These are phyloP conservation scores for Watsonalla cultraria DNA, from an alignment of 2,888 invertebrate species.

Conservation along the genomic window DNA sequence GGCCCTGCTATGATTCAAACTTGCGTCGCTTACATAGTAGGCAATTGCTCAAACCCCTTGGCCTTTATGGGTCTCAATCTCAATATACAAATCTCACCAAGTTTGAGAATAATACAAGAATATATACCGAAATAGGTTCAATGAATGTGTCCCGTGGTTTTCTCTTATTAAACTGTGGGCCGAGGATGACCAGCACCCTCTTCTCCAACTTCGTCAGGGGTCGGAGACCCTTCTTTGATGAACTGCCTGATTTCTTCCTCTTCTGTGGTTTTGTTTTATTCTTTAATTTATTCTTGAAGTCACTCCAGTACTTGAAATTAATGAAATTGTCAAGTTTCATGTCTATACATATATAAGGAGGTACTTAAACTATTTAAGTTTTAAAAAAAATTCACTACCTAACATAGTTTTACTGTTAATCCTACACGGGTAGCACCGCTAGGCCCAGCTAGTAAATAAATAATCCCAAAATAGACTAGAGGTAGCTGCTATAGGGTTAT, in stretches of 20 bases:
- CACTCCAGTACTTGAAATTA: slow-evolving; percentile 59
- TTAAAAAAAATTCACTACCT: too few relatives aligned
- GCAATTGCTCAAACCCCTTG: too few relatives aligned
- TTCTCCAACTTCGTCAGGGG: slow-evolving; percentile 52
- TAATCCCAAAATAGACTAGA: too few relatives aligned
- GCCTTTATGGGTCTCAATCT: too few relatives aligned
- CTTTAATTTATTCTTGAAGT: slow-evolving; percentile 59
- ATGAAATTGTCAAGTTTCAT: background rate
- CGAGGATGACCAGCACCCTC: slow-evolving; percentile 45
- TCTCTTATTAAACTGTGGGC: slow-evolving; percentile 47
- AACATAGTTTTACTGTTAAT: too few relatives aligned
- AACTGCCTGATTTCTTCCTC: slow-evolving; percentile 27
- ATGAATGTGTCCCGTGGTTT: slow-evolving; percentile 20
- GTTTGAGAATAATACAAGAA: background rate
- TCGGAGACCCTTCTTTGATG: slow-evolving; percentile 30
- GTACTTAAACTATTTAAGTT: too few relatives aligned
- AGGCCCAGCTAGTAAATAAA: too few relatives aligned
- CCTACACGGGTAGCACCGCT: too few relatives aligned
- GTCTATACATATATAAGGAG: too few relatives aligned
- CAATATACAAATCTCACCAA: too few relatives aligned
- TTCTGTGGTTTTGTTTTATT: slow-evolving; percentile 43
- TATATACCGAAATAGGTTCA: slow-evolving; percentile 33
- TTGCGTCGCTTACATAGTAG: too few relatives aligned
- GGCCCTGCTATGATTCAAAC: too few relatives aligned
- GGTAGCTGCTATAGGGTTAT: slow-evolving; percentile 6